Conservation (phyloP, 2,113 vertebrate genomes). For the Rutilus rutilus region DNA sequence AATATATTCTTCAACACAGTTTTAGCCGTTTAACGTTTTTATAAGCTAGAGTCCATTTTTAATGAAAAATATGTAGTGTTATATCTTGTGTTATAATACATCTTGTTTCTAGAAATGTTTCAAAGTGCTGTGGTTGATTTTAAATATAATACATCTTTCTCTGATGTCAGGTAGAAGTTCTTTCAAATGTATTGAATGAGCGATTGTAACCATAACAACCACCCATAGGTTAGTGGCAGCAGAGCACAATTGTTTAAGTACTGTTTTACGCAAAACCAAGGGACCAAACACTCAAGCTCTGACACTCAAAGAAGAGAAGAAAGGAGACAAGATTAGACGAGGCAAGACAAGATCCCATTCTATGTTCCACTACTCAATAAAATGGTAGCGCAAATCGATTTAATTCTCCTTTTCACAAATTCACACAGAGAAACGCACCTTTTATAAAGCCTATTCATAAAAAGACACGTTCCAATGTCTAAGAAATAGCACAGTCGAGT, state of each 20-base stretch:
- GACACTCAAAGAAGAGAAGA: neutral
- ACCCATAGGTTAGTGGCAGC: constrained; percentile 3
- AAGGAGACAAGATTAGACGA: constrained; percentile 21
- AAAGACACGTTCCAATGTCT: neutral
- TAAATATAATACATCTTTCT: neutral
- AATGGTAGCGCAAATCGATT: neutral
- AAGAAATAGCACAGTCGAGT: neutral
- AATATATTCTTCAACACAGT: neutral
- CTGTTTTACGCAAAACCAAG: neutral
- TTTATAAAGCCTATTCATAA: neutral
- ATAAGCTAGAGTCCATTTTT: neutral
- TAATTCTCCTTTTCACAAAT: neutral
- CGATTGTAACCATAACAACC: constrained; percentile 36
- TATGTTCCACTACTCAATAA: constrained; percentile 21
- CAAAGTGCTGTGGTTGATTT: neutral
- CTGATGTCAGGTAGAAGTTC: constrained; percentile 20
- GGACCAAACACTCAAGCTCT: neutral
- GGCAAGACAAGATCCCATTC: neutral
- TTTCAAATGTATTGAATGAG: constrained; percentile 37
- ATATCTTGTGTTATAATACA: neutral
- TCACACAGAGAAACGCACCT: neutral
- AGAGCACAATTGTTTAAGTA: neutral
- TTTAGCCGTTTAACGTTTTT: neutral
- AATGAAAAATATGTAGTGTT: neutral
- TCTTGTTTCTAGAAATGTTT: neutral